phyloP scores from a whole-genome alignment of 2,797 vertebrate species.

The Gobionotothen gibberifrons region DNA sequence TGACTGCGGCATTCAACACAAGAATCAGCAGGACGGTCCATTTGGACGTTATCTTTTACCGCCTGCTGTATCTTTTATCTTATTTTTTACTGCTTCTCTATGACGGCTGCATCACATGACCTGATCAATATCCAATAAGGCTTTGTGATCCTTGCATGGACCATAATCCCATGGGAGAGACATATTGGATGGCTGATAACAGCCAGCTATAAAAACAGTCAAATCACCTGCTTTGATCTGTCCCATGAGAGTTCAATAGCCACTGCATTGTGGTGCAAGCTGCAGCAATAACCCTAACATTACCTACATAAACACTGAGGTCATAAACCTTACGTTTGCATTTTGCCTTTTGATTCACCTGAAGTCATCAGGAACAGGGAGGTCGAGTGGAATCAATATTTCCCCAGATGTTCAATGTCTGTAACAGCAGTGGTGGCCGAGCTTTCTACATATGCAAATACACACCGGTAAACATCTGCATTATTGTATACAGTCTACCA shows the following conservation, averaged over 20 bases:
- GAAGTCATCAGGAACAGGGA: slow-evolving; percentile 1
- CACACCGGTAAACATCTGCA: background rate
- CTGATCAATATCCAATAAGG: slow-evolving; percentile 81
- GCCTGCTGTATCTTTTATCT: slow-evolving; percentile 53
- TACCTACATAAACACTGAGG: background rate
- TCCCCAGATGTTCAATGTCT: background rate
- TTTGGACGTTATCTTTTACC: slow-evolving; percentile 63
- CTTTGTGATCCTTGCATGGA: slow-evolving; percentile 58
- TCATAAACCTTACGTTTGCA: slow-evolving; percentile 1
- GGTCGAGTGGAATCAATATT: slow-evolving; percentile 1
- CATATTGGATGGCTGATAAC: slow-evolving; percentile 65
- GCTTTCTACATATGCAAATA: background rate
- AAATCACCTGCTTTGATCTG: slow-evolving; percentile 60
- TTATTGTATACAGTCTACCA: no score
- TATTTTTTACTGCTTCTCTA: slow-evolving; percentile 49
- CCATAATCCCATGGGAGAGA: slow-evolving; percentile 46
- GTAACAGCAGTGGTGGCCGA: background rate
- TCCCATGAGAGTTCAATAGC: slow-evolving; percentile 63
- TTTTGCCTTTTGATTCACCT: slow-evolving; percentile 8
- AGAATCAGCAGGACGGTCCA: slow-evolving; percentile 55
- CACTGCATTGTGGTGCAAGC: background rate
- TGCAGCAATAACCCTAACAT: slow-evolving; percentile 8
- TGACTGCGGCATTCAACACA: slow-evolving; percentile 61
- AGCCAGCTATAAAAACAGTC: slow-evolving; percentile 58
- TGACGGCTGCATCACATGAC: slow-evolving; percentile 48